Conservation (phyloP, 2,113 vertebrate species). For the Apodemus sylvaticus region DNA sequence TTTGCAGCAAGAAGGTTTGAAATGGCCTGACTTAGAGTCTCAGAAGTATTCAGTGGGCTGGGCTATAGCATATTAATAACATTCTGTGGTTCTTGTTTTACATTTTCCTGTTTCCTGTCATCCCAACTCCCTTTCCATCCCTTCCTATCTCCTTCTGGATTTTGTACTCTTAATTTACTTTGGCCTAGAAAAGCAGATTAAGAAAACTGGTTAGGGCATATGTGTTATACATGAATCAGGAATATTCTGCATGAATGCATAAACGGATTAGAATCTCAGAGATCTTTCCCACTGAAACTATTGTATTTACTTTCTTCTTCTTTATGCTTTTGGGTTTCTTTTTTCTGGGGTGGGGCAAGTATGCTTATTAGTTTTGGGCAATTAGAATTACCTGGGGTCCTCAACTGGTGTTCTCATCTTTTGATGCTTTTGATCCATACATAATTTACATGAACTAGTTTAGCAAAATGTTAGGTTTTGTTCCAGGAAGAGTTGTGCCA, state of each 20-base stretch:
- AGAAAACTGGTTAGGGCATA: constrained; percentile 8
- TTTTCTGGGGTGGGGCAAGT: not conserved
- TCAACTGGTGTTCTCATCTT: not conserved
- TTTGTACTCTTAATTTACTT: constrained; percentile 60
- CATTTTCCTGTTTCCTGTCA: constrained; percentile 32
- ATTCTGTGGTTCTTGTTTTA: not conserved
- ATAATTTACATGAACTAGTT: not conserved
- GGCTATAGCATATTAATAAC: not conserved
- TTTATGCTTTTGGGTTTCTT: not conserved
- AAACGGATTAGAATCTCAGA: not conserved
- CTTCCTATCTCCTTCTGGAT: constrained; percentile 45
- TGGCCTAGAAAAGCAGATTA: constrained; percentile 44
- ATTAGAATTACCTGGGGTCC: not conserved
- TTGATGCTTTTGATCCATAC: too few species aligned
- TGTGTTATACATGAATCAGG: constrained; percentile 31
- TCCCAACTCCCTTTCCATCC: constrained; percentile 22
- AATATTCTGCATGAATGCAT: constrained; percentile 19
- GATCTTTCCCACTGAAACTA: not conserved
- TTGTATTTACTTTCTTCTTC: not conserved
- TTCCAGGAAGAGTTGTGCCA: not conserved
- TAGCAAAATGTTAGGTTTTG: not conserved
- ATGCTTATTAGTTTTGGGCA: not conserved
- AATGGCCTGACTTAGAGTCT: not conserved
- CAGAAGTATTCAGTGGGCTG: not conserved
- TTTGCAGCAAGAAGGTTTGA: not conserved